phyloP scores from a whole-genome alignment of 2,888 invertebrate species.

The Calameuta filiformis region DNA sequence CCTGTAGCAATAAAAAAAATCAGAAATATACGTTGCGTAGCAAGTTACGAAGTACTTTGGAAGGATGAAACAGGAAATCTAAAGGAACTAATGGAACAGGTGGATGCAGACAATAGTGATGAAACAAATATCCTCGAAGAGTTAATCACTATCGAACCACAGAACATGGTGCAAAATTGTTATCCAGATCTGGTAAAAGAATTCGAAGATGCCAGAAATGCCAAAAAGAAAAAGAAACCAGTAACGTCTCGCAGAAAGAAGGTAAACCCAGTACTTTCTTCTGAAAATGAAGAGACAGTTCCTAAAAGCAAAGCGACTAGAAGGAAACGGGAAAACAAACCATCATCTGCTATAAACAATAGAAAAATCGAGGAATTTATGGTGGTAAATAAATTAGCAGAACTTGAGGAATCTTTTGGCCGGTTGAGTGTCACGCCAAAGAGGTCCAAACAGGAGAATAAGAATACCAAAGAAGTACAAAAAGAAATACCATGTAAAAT shows the following conservation, averaged over 20 bases:
- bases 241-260: constrained; percentile 42
- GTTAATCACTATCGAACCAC: constrained; percentile 76
- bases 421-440: constrained; percentile 54
- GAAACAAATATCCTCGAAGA: constrained; percentile 66
- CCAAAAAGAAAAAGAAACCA: constrained; percentile 50
- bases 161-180: constrained; percentile 71
- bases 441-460: constrained; percentile 66
- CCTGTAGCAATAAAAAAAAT: constrained; percentile 71
- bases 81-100: constrained; percentile 67
- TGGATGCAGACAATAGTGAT: constrained; percentile 43
- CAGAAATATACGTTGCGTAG: constrained; percentile 70
- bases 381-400: constrained; percentile 37
- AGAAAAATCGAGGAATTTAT: constrained; percentile 52
- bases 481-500: constrained; percentile 42
- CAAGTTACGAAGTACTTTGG: constrained; percentile 82
- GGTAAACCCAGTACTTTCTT: constrained; percentile 19
- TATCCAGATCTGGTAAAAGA: constrained; percentile 74
- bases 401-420: constrained; percentile 51
- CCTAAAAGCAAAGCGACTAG: constrained; percentile 25
- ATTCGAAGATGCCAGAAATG: constrained; percentile 72
- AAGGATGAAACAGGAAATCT: constrained; percentile 70
- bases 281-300: constrained; percentile 18
- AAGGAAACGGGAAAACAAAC: constrained; percentile 24
- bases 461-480: constrained; percentile 36
- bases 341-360: constrained; percentile 22